A percentile compares a stretch with the other conserved stretches of the same genome.
phyloP scores from a whole-genome alignment of 2,113 vertebrate genomes.

The Glaucidium brasilianum region DNA sequence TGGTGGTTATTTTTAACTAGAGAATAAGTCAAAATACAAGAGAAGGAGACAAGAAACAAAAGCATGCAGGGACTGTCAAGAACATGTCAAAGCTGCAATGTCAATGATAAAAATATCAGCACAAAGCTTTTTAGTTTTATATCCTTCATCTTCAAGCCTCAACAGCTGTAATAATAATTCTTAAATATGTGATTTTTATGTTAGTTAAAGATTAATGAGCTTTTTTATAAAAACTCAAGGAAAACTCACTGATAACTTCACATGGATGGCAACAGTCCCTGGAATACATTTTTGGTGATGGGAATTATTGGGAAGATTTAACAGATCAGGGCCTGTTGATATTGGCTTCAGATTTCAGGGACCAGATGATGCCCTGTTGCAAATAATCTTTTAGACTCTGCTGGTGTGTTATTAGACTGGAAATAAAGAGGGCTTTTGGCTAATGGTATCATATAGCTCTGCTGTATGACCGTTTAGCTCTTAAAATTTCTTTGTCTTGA shows the following conservation, averaged over 20 bases:
- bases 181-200: not conserved
- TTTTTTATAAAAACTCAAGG: not conserved
- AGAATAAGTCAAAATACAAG: not conserved
- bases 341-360: not conserved
- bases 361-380: not conserved
- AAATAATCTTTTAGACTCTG: not conserved
- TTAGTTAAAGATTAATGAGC: not conserved
- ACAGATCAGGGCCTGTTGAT: not conserved
- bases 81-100: not conserved
- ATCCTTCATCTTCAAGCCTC: not conserved
- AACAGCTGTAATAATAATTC: not conserved
- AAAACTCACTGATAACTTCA: not conserved
- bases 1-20: not conserved
- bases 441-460: not conserved
- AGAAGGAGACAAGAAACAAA: not conserved
- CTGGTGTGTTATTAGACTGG: not conserved
- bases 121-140: not conserved
- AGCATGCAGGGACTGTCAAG: not conserved
- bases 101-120: not conserved
- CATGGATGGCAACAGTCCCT: not conserved
- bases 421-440: not conserved
- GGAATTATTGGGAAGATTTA: not conserved
- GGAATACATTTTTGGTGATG: not conserved
- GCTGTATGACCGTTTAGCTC: not conserved
- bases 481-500: not conserved